Conservation (phyloP, 2,888 invertebrate genomes). For the Oscheius sp. region DNA sequence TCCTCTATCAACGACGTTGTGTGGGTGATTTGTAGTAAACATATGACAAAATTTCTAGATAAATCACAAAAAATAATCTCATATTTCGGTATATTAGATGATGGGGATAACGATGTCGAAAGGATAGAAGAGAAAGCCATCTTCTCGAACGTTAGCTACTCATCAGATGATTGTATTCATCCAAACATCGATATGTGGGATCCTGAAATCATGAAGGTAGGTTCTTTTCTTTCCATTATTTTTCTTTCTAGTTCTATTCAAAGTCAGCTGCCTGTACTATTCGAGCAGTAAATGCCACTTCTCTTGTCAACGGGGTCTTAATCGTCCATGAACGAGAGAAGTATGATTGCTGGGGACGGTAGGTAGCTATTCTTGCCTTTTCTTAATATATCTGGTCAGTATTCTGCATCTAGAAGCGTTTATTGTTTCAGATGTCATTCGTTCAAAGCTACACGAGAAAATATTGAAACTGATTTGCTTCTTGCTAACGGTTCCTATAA, state of each 20-base stretch:
- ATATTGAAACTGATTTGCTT: not conserved
- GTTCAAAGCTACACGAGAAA: not conserved
- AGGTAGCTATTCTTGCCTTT: too few species aligned
- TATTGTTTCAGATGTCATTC: not conserved
- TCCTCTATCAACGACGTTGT: not conserved
- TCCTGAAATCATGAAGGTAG: slow-evolving; percentile 3
- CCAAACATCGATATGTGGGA: slow-evolving; percentile 1
- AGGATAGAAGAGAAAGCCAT: not conserved
- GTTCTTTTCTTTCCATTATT: not conserved
- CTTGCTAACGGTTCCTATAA: not conserved
- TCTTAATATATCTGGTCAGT: not conserved
- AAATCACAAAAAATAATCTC: not conserved
- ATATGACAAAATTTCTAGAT: not conserved
- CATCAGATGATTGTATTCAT: not conserved
- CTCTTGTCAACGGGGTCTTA: not conserved
- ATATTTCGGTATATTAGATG: not conserved
- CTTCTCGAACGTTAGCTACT: not conserved
- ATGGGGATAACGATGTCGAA: not conserved
- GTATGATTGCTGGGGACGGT: slow-evolving; percentile 13
- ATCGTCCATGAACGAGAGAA: not conserved
- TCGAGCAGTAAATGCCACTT: not conserved
- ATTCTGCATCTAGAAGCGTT: not conserved
- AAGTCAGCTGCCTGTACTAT: not conserved
- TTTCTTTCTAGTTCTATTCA: not conserved
- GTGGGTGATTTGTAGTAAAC: not conserved